phyloP scores from a whole-genome alignment of 2,113 vertebrate species.

The Neomonachus schauinslandi region DNA sequence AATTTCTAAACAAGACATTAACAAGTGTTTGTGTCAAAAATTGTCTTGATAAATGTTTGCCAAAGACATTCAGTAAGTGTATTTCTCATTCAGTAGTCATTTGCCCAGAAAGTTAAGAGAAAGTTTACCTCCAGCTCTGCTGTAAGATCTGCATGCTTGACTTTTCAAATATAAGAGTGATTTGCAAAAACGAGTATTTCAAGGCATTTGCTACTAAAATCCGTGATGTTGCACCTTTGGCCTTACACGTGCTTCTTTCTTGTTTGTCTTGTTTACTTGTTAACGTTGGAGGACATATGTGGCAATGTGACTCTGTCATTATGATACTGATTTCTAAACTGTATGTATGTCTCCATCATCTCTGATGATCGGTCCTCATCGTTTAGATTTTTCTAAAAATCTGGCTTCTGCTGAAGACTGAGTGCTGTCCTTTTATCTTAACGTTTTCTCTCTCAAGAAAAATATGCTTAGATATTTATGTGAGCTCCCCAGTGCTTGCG shows the following conservation, averaged over 20 bases:
- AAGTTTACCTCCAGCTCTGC: conserved; percentile 77
- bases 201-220: conserved; percentile 87
- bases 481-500: conserved; percentile 73
- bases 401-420: conserved; percentile 63
- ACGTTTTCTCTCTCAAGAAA: conserved; percentile 73
- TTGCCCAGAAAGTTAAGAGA: conserved; percentile 75
- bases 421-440: conserved; percentile 68
- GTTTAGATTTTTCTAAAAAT: conserved; percentile 61
- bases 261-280: conserved; percentile 72
- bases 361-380: conserved; percentile 76
- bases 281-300: conserved; percentile 60
- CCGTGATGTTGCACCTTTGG: conserved; percentile 88
- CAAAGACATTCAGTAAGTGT: conserved; percentile 88
- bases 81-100: conserved; percentile 79
- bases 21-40: conserved; percentile 84
- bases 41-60: conserved; percentile 85
- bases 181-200: conserved; percentile 84
- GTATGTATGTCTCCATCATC: conserved; percentile 67
- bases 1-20: conserved; percentile 81
- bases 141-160: conserved; percentile 84
- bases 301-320: conserved; percentile 75
- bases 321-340: conserved; percentile 57
- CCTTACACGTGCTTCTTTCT: conserved; percentile 90
- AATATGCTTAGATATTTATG: not conserved
- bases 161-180: conserved; percentile 83